Percentiles rank a stretch among this genome's conserved stretches.
Evolutionary conservation across 2,113 vertebrate genomes (phyloP).

Genomic region (Dicrurus megarhynchus): DNA sequence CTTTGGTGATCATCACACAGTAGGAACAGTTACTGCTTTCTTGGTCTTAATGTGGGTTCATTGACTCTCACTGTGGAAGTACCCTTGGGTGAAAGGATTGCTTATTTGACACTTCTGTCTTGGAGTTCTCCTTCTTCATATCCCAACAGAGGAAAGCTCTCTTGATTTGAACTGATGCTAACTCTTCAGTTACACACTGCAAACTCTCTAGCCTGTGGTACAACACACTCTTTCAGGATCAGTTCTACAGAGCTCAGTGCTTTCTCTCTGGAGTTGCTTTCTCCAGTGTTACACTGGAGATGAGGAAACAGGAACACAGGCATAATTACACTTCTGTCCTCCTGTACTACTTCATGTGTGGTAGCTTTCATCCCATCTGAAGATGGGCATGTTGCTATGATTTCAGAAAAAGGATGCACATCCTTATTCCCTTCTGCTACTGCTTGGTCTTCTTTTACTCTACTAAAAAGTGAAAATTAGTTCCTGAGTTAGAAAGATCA

Average conservation of each 20-base stretch:
- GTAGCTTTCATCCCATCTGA: background rate
- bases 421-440: background rate
- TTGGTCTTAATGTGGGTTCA: background rate
- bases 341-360: background rate
- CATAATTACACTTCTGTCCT: background rate
- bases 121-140: background rate
- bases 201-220: background rate
- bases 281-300: background rate
- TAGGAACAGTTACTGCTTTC: background rate
- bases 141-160: background rate
- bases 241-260: background rate
- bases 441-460: background rate
- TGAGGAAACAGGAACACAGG: fast-evolving
- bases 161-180: background rate
- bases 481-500: background rate
- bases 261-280: background rate
- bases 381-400: background rate
- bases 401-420: background rate
- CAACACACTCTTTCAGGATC: background rate
- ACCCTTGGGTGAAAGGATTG: background rate
- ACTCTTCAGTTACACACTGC: background rate
- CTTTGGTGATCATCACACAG: background rate
- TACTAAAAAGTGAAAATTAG: background rate
- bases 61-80: background rate
- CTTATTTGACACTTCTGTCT: background rate